Conservation (phyloP, 1,140 invertebrate genomes). For the Formica exsecta region DNA sequence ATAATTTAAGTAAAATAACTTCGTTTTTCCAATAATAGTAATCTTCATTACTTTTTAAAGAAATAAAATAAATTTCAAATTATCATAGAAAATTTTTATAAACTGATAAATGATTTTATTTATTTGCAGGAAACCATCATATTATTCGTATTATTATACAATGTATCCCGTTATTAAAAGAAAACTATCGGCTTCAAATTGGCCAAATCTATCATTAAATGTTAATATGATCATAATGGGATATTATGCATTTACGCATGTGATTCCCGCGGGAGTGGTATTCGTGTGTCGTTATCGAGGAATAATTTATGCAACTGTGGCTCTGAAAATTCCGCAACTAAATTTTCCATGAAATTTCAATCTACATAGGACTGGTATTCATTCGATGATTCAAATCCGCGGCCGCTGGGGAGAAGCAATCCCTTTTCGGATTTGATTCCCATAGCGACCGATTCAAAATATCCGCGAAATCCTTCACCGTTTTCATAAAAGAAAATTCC, state of each 20-base stretch:
- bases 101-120: neutral
- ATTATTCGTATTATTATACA: no score
- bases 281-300: neutral
- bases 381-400: neutral
- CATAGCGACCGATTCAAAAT: neutral
- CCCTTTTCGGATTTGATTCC: neutral
- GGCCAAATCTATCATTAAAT: neutral
- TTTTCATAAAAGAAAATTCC: neutral
- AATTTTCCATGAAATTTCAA: conserved; percentile 43
- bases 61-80: neutral
- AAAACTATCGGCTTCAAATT: conserved; percentile 1
- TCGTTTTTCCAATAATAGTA: conserved; percentile 1
- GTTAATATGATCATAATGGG: neutral
- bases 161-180: neutral
- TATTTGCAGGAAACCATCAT: neutral
- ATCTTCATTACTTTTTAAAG: neutral
- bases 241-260: neutral
- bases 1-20: conserved; percentile 24
- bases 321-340: conserved; percentile 3
- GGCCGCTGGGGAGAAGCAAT: neutral
- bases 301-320: conserved; percentile 18
- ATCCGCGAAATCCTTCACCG: neutral
- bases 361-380: neutral
- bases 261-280: neutral
- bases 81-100: neutral